Percentiles rank a stretch among this genome's conserved stretches.
These are phyloP conservation scores for Drosophila vallismaia DNA, from an alignment of 2,888 invertebrate species.

Conservation along the genomic window DNA sequence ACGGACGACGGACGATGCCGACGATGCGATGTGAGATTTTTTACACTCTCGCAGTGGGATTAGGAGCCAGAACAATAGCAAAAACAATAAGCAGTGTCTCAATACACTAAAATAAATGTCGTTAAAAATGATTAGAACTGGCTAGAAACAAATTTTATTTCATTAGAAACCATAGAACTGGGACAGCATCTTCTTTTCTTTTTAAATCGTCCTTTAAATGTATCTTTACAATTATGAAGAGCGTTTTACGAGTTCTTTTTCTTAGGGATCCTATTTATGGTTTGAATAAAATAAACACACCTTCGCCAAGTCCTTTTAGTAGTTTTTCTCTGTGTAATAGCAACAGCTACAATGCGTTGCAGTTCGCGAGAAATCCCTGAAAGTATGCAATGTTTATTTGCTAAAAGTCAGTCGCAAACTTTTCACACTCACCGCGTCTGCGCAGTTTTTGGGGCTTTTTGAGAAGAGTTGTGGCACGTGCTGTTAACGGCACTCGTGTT, in stretches of 20 bases:
- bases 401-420: slow-evolving; percentile 31
- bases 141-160: not conserved
- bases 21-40: slow-evolving; percentile 51
- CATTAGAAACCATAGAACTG: too few species aligned
- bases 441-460: slow-evolving; percentile 46
- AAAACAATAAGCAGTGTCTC: too few species aligned
- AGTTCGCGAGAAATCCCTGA: slow-evolving; percentile 51
- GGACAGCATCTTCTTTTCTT: too few species aligned
- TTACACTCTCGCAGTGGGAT: slow-evolving; percentile 49
- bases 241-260: too few species aligned
- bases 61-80: not conserved
- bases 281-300: not conserved
- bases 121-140: not conserved
- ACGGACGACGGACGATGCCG: not conserved
- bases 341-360: slow-evolving; percentile 35
- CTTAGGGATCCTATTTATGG: not conserved
- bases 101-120: not conserved
- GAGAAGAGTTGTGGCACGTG: slow-evolving; percentile 12
- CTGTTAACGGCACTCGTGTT: slow-evolving; percentile 10
- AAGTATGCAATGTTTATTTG: slow-evolving; percentile 71
- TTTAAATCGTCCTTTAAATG: too few species aligned
- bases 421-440: slow-evolving; percentile 55
- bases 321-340: slow-evolving; percentile 14
- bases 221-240: too few species aligned
- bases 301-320: not conserved